Conservation (phyloP, 2,797 vertebrate genomes). For the Esox masquinongy region DNA sequence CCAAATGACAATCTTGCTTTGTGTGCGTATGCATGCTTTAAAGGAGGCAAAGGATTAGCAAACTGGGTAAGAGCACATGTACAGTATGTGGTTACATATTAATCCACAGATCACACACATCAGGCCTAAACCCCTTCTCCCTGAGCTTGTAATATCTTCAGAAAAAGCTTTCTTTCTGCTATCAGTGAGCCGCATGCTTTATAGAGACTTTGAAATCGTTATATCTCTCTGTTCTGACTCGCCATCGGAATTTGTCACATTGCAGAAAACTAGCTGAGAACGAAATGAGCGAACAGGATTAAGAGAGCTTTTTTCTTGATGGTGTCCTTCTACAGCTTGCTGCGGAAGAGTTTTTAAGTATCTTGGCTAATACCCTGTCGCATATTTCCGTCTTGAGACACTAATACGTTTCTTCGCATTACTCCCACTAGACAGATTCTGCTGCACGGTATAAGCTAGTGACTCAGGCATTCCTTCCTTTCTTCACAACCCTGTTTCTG, state of each 20-base stretch:
- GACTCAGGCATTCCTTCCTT: too few relatives aligned
- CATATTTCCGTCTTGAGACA: conserved; percentile 47
- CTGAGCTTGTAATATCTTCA: conserved; percentile 12
- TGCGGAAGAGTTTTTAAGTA: conserved; percentile 64
- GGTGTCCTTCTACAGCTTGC: conserved; percentile 55
- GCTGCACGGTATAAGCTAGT: too few relatives aligned
- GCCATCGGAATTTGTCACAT: conserved; percentile 26
- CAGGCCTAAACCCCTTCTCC: neutral
- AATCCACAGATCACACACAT: neutral
- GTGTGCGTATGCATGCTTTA: neutral
- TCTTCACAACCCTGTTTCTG: too few relatives aligned
- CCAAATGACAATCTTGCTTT: too few relatives aligned
- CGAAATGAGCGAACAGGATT: conserved; percentile 50
- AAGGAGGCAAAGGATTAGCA: conserved; percentile 7
- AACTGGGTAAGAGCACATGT: conserved; percentile 14
- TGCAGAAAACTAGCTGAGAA: conserved; percentile 48
- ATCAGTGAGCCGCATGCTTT: conserved; percentile 13
- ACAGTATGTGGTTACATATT: conserved; percentile 4
- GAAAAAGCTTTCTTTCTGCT: conserved; percentile 1
- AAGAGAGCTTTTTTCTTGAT: conserved; percentile 57
- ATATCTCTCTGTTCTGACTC: neutral
- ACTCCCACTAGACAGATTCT: conserved; percentile 18
- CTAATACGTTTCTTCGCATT: conserved; percentile 45
- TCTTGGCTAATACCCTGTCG: conserved; percentile 66
- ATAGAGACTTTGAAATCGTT: conserved; percentile 4